Base-by-base conservation (phyloP, 2,113 vertebrate species). In the Limnothrissa miodon region DNA sequence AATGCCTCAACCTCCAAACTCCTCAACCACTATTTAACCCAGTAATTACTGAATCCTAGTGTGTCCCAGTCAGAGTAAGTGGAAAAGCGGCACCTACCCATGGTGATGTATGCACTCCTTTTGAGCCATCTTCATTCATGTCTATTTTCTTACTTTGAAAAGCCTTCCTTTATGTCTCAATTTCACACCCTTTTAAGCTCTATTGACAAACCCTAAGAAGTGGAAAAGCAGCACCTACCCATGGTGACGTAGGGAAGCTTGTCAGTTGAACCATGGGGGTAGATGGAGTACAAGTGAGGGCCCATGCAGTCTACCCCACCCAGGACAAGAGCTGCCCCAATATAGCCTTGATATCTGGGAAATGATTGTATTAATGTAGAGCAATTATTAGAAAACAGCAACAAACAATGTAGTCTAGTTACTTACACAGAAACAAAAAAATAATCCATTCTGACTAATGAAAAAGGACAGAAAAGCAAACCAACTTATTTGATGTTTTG, bases 171-270 rank as follows among this genome's bases (percentile, higher is more conserved):
- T 6, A 42, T 42, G 2, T 42, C 42, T 42, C 42, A 42, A 42
- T 42, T 42, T 42, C 42, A 42, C 42, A 4, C 42, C 2, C 42
- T 42, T 42, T 42, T 6, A 42, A 42, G 6, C 2, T 42, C 42
- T 6, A 2, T 4, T 42, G 42, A 42, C 2, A 42, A 42, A 42
- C 42, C 42, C n/a, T n/a, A n/a, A n/a, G n/a, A n/a, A n/a, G n/a
- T n/a, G n/a, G n/a, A n/a, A n/a, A n/a, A 19, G 1, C 5, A 79
- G 1, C 95, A 29, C 96, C 94, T 85, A 99, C 98, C 98, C 98
- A 99, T 99, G 53, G 98, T 99, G 88, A 99, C 98, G 0, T 98
- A 99, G 39, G 98, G 98, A 87, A 99, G 91, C 86, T 98, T 99
- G 94, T 99, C 98, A 1, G 98, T 99, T 3, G 98, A 99, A 59